Evolutionary conservation across 2,888 invertebrate species (phyloP), one percentile per base, ranked within the genome.

Genomic region (Troglohyphantes excavatus): DNA sequence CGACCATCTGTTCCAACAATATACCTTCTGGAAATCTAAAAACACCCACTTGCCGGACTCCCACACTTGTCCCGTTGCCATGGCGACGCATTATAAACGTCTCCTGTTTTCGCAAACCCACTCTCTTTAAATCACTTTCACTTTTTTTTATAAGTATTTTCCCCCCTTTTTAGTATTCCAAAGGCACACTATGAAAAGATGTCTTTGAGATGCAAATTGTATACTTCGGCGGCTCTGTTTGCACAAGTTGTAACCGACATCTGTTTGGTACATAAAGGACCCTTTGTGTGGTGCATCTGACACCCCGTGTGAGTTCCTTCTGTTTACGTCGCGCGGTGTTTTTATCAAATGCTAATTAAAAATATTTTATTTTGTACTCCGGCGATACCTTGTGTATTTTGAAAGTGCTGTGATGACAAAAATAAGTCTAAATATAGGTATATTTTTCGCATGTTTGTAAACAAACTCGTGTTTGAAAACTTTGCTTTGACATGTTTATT

Each of bases 81-180:
- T 67, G 53, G 75, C 5, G 53, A 84, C 75, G 68, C 33, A 29
- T 23, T 59, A 75, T 53, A 65, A 53, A 65, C 59, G 26, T 73
- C 59, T 70, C 70, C 19, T 72, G 46, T 73, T 72, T 65, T 39
- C 23, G 61, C 72, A 73, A 72, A 61, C 75, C 67, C 84, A 75
- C 75, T 29, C 63, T 75, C 53, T 73, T 53, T 39, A 39, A 39
- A 39, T 39, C 39, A 39, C 39, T 39, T 39, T 65, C 39, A 7
- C 39, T 39, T 39, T 11, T 39, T 39, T 39, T 39, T 39, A 39
- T 39, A 39, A 11, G 39, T 39, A 39, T 39, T 39, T 39, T 39
- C 39, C 13, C 39, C 39, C 39, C 39, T 39, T 39, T 39, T 39
- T 39, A 39, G 39, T 39, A 39, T 39, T 39, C 39, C 3, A 13